Base-by-base conservation (phyloP, 2,888 invertebrate genomes). In the Limenitis camilla region DNA sequence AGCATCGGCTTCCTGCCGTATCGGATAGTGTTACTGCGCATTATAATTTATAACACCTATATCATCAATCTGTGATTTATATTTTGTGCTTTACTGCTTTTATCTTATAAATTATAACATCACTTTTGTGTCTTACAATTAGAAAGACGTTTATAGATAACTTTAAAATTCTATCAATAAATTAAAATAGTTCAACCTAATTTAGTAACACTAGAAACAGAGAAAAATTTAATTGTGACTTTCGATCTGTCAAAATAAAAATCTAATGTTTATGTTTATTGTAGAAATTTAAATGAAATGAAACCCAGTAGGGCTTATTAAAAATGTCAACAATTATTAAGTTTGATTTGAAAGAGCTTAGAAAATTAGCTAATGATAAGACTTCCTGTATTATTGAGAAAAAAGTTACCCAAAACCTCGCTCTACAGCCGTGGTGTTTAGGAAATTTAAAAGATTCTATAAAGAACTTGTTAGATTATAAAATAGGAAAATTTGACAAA, bases 361-460 rank as follows among this genome's bases (percentile, higher is more conserved):
- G 78, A 52, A 88, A 83, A 59, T 75, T 92, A 58, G 69, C 88
- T 4, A 82, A 81, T 61, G 89, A 90, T 56, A 85, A 88, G 61
- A 88, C 89, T 59, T 89, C 91, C 0, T 90, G 90, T 69, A 89
- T 92, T 32, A 66, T 81, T 58, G 85, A 88, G 59, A 89, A 89
- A 66, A 86, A 76, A 66, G 79, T 86, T 6, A 89, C 79, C 27
- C 88, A 90, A 69, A 91, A 91, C 63, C 63, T 92, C 47, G 88
- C 89, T 0, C 67, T 92, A 44, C 90, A 91, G 69, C 92, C 92
- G 5, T 90, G 89, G 83, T 90, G 92, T 67, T 77, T 92, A 40
- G 89, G 88, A 33, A 88, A 91, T 64, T 64, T 91, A 28, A 89
- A 86, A 49, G 81, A 87, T 55, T 89, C 91, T 6, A 74, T 92